A percentile compares a stretch with the other conserved stretches of the same genome.
phyloP scores from a whole-genome alignment of 37 sponge, comb jelly and placozoan genomes.

The Chondrilla cf. caribensis region DNA sequence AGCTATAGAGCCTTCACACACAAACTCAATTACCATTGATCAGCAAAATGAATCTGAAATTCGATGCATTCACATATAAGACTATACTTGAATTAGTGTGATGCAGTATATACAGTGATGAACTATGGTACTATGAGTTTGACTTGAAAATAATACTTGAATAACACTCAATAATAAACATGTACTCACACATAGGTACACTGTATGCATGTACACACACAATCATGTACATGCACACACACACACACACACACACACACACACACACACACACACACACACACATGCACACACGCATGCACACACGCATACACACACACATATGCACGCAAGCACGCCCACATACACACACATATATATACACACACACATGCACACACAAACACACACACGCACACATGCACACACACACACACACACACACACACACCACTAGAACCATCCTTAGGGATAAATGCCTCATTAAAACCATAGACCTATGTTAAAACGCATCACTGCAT shows the following conservation, averaged over 20 bases:
- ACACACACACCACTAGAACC: slow-evolving; percentile 15
- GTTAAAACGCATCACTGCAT: too few species aligned
- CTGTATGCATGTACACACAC: background rate
- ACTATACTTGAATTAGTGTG: too few species aligned
- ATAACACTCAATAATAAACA: too few species aligned
- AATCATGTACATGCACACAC: background rate
- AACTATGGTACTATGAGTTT: too few species aligned
- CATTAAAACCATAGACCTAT: too few species aligned
- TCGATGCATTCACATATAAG: too few species aligned
- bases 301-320: background rate
- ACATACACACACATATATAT: background rate
- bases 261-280: slow-evolving; percentile 1
- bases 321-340: background rate
- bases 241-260: slow-evolving; percentile 14
- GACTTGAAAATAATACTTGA: too few species aligned
- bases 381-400: slow-evolving; percentile 26
- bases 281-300: background rate
- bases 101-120: too few species aligned
- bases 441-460: too few species aligned
- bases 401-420: slow-evolving; percentile 31
- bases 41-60: too few species aligned
- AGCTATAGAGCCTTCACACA: too few species aligned
- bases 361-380: slow-evolving; percentile 27
- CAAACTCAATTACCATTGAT: too few species aligned
- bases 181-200: background rate